Evolutionary conservation across 2,888 invertebrate genomes (phyloP).

Genomic region (Drosophila demipolita): DNA sequence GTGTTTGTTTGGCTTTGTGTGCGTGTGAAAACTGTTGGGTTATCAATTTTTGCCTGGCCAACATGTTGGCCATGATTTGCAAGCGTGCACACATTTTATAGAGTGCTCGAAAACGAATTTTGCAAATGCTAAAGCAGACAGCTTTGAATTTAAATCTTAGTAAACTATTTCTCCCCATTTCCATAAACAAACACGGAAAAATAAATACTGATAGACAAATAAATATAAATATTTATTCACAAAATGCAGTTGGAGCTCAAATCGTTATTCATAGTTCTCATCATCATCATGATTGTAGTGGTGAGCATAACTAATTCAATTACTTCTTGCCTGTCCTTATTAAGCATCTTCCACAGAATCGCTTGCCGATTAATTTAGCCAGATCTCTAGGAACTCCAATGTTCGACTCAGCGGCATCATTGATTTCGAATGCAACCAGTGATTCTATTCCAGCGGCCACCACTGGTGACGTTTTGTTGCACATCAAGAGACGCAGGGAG

Average conservation of each 20-base stretch:
- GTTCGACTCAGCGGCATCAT: neutral
- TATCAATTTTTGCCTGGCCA: constrained; percentile 54
- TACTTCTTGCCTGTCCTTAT: neutral
- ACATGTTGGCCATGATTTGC: constrained; percentile 59
- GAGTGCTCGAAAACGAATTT: constrained; percentile 26
- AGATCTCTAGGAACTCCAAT: constrained; percentile 1
- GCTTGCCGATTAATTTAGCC: constrained; percentile 8
- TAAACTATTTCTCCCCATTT: constrained; percentile 1
- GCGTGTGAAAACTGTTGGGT: constrained; percentile 21
- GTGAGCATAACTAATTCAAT: constrained; percentile 3
- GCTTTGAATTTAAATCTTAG: neutral
- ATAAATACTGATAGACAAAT: neutral
- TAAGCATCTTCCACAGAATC: neutral
- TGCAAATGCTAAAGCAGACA: constrained; percentile 23
- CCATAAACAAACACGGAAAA: constrained; percentile 3
- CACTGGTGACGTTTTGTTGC: neutral
- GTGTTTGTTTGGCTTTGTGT: constrained; percentile 1
- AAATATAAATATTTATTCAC: constrained; percentile 2
- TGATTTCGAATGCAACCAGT: neutral
- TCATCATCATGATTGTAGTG: constrained; percentile 2
- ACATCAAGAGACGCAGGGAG: constrained; percentile 25
- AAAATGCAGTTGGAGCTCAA: constrained; percentile 15
- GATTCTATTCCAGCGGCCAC: neutral
- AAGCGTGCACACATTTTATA: constrained; percentile 47
- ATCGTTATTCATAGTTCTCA: neutral